These are phyloP conservation scores for Heliothis subflexa DNA, from an alignment of 1,140 invertebrate genomes.

Conservation along the genomic window DNA sequence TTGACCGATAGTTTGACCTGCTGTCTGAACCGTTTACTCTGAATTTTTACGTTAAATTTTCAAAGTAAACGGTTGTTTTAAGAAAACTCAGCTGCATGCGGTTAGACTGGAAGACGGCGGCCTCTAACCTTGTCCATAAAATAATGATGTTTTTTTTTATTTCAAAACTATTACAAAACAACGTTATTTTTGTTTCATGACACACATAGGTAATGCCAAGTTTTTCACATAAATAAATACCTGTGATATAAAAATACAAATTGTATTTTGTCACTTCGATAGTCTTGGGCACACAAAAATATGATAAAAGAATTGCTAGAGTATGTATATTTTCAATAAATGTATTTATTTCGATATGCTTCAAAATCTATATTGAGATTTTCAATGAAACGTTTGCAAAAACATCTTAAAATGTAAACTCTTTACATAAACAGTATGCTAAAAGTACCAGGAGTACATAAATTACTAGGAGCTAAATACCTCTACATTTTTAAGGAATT, in stretches of 20 bases:
- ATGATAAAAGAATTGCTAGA: too few species aligned
- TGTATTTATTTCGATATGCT: too few species aligned
- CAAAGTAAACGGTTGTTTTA: too few species aligned
- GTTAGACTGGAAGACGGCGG: too few species aligned
- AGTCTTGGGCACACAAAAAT: too few species aligned
- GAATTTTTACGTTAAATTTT: too few species aligned
- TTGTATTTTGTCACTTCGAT: too few species aligned
- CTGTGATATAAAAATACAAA: slow-evolving; percentile 2
- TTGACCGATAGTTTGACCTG: too few species aligned
- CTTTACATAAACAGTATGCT: background rate
- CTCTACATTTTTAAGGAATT: background rate
- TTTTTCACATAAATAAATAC: slow-evolving; percentile 1
- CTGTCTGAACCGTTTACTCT: too few species aligned
- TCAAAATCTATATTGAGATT: background rate
- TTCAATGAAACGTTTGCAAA: background rate
- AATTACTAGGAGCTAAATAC: slow-evolving; percentile 2
- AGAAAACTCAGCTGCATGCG: too few species aligned
- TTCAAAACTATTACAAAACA: background rate
- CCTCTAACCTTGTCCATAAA: background rate
- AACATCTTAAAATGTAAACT: background rate
- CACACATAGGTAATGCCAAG: slow-evolving; percentile 11
- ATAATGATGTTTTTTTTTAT: background rate
- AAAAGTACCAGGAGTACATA: slow-evolving; percentile 8
- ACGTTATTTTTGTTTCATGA: background rate
- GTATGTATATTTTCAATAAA: too few species aligned